A percentile compares a stretch with the other conserved stretches of the same genome.
Evolutionary conservation across 2,113 vertebrate species (phyloP).

Genomic region (Erinaceus europaeus): DNA sequence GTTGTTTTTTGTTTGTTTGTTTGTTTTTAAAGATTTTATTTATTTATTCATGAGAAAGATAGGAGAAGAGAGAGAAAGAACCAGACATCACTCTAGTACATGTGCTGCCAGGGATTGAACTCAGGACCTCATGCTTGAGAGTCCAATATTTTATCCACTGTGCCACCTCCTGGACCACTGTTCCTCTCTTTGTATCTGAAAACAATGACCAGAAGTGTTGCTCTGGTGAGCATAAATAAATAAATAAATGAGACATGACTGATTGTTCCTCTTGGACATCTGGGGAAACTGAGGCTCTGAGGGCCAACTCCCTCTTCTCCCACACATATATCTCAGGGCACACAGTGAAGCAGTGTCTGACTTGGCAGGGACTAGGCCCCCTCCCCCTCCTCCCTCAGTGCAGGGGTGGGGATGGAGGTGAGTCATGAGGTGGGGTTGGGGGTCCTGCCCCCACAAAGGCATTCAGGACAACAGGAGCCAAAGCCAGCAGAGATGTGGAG

Average conservation of each 20-base stretch:
- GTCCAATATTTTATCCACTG: too few species aligned
- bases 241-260: too few species aligned
- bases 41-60: too few species aligned
- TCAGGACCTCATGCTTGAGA: too few species aligned
- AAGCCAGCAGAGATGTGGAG: constrained; percentile 55
- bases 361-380: constrained; percentile 60
- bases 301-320: background rate
- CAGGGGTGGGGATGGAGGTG: background rate
- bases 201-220: too few species aligned
- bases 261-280: background rate
- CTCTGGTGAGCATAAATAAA: too few species aligned
- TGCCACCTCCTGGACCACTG: too few species aligned
- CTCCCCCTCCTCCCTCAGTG: constrained; percentile 70
- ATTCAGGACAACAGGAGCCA: constrained; percentile 71
- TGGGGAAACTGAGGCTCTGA: background rate
- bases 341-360: constrained; percentile 75
- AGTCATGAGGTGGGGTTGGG: constrained; percentile 75
- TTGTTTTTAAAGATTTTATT: too few species aligned
- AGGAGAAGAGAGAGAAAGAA: background rate
- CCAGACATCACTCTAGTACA: background rate
- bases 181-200: too few species aligned
- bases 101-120: fast-evolving
- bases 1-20: too few species aligned
- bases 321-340: too few species aligned
- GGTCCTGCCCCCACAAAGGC: constrained; percentile 72